These are phyloP conservation scores for Calidris pygmaea DNA, from an alignment of 2,113 vertebrate genomes.

Conservation along the genomic window DNA sequence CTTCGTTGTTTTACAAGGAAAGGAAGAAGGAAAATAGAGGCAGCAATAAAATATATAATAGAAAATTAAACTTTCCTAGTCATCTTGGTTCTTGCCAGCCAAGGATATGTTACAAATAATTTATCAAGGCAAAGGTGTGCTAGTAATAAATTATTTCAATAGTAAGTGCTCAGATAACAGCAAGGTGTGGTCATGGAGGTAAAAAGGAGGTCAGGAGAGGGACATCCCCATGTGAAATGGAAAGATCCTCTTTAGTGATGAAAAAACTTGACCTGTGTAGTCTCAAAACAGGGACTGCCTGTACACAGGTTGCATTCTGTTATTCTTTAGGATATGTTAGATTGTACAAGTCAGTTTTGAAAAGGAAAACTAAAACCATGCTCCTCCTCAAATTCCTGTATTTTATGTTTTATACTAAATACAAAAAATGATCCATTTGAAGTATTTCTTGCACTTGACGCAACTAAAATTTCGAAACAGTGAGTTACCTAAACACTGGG, in stretches of 20 bases:
- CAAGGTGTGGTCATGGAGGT: neutral
- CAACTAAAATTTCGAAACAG: neutral
- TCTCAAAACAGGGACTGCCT: neutral
- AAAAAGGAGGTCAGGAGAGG: neutral
- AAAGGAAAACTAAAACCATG: neutral
- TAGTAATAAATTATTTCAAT: neutral
- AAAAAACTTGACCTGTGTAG: fast-evolving
- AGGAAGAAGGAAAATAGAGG: neutral
- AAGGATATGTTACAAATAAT: neutral
- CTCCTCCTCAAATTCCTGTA: neutral
- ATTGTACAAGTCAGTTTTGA: neutral
- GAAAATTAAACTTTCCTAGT: neutral
- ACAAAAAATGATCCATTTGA: neutral
- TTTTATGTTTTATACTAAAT: neutral
- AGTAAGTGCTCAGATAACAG: neutral
- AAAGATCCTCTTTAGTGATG: neutral
- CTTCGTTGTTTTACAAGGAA: neutral
- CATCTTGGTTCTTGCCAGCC: neutral
- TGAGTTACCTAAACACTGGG: neutral
- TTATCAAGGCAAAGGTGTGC: neutral
- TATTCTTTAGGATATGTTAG: neutral
- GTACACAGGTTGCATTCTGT: neutral
- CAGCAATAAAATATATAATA: neutral
- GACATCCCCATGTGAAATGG: neutral
- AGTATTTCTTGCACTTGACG: neutral